A percentile compares a stretch with the other conserved stretches of the same genome.
Evolutionary conservation across 1,140 invertebrate genomes (phyloP).

Genomic region (Drosophila guanche): DNA sequence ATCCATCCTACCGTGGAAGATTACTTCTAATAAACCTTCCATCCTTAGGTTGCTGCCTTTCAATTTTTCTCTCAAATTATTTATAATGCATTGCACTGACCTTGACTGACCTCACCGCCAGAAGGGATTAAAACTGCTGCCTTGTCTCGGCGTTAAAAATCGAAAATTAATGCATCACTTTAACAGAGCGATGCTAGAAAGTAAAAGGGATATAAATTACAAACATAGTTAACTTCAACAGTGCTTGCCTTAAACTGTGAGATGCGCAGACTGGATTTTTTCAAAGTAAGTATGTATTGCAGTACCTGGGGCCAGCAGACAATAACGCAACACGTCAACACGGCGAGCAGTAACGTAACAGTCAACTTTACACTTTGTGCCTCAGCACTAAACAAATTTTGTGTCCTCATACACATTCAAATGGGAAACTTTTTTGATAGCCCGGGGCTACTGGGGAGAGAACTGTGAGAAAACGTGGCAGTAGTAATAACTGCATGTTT

Average conservation of each 20-base stretch:
- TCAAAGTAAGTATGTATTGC: neutral
- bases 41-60: too few relatives aligned
- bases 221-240: conserved; percentile 2
- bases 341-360: conserved; percentile 15
- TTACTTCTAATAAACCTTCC: too few relatives aligned
- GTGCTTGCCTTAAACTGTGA: neutral
- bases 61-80: conserved; percentile 33
- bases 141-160: conserved; percentile 38
- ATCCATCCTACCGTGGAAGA: too few relatives aligned
- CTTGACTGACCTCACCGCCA: conserved; percentile 13
- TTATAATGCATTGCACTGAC: conserved; percentile 37
- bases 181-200: conserved; percentile 8
- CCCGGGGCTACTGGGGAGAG: conserved; percentile 17
- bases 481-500: conserved; percentile 56
- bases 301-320: conserved; percentile 36
- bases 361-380: conserved; percentile 34
- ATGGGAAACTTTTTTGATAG: conserved; percentile 40
- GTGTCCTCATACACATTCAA: conserved; percentile 44
- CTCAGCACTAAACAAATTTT: conserved; percentile 54
- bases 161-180: conserved; percentile 27
- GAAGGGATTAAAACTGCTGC: conserved; percentile 26
- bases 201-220: conserved; percentile 15
- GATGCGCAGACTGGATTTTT: conserved; percentile 17
- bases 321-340: conserved; percentile 56
- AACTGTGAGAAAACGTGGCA: neutral